A percentile compares a stretch with the other conserved stretches of the same genome.
Evolutionary conservation across 1,140 invertebrate genomes (phyloP).

Genomic region (Orussus abietinus): DNA sequence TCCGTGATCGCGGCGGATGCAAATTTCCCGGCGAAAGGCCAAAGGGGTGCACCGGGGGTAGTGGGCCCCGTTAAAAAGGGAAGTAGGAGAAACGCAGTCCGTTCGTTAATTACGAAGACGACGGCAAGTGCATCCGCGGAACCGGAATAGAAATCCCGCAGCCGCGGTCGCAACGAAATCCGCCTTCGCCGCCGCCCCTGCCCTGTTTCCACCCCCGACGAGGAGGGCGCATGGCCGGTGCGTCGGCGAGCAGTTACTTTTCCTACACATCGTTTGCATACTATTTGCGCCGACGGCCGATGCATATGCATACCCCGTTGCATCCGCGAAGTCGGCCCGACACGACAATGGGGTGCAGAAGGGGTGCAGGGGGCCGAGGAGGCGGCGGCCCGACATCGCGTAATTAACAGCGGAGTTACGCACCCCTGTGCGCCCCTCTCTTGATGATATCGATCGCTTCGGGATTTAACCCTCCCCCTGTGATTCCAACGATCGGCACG

Average conservation of each 20-base stretch:
- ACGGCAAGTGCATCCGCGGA: background rate
- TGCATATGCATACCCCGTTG: conserved; percentile 47
- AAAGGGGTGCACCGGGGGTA: too few relatives aligned
- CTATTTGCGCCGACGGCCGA: conserved; percentile 38
- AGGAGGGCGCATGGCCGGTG: conserved; percentile 22
- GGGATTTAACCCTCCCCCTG: too few relatives aligned
- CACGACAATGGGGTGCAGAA: conserved; percentile 5
- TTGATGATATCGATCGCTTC: background rate
- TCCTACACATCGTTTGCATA: conserved; percentile 41
- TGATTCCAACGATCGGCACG: too few relatives aligned
- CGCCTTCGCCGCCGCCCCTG: conserved; percentile 2
- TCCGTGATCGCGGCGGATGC: too few relatives aligned
- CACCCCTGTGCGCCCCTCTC: background rate
- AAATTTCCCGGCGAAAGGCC: too few relatives aligned
- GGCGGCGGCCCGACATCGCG: conserved; percentile 37
- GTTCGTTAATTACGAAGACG: conserved; percentile 20
- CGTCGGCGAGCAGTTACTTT: conserved; percentile 33
- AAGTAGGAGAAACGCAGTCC: conserved; percentile 1
- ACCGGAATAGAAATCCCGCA: conserved; percentile 6
- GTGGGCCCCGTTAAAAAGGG: background rate
- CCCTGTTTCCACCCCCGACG: conserved; percentile 12
- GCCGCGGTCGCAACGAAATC: background rate
- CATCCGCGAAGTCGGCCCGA: conserved; percentile 27
- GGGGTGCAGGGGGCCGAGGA: conserved; percentile 14
- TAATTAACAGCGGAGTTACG: conserved; percentile 35